Evolutionary conservation across 2,797 vertebrate genomes (phyloP).

Genomic region (Staurois parvus): DNA sequence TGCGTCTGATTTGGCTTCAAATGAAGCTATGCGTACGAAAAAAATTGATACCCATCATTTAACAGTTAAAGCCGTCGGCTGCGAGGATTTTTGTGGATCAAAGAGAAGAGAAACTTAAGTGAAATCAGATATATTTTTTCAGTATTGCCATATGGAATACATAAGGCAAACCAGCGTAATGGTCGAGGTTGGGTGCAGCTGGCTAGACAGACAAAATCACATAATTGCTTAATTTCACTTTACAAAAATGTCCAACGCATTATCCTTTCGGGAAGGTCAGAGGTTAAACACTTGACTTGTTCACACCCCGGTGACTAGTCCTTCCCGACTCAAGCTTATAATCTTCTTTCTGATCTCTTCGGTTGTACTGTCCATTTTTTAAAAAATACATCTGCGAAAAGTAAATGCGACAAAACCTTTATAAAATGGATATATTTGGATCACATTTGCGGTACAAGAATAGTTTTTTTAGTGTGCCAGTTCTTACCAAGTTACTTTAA

Average conservation of each 20-base stretch:
- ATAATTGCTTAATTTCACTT: slow-evolving; percentile 45
- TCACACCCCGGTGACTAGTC: slow-evolving; percentile 34
- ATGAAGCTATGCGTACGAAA: background rate
- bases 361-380: background rate
- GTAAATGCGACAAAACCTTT: background rate
- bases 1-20: background rate
- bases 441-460: too few relatives aligned
- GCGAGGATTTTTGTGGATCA: slow-evolving; percentile 27
- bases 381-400: background rate
- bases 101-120: slow-evolving; percentile 30
- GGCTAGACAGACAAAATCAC: slow-evolving; percentile 50
- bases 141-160: slow-evolving; percentile 48
- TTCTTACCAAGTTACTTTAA: too few relatives aligned
- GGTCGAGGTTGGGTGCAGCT: slow-evolving; percentile 27
- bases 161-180: slow-evolving; percentile 42
- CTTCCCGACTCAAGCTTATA: background rate
- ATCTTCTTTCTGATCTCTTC: slow-evolving; percentile 32
- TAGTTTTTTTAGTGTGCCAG: too few relatives aligned
- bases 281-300: slow-evolving; percentile 13
- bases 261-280: slow-evolving; percentile 11
- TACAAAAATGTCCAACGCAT: slow-evolving; percentile 2
- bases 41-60: slow-evolving; percentile 37
- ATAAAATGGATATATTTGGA: background rate
- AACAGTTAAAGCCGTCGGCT: slow-evolving; percentile 39
- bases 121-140: slow-evolving; percentile 52